These are phyloP conservation scores for Lineus longissimus DNA, from an alignment of 1,140 invertebrate species.

Conservation along the genomic window DNA sequence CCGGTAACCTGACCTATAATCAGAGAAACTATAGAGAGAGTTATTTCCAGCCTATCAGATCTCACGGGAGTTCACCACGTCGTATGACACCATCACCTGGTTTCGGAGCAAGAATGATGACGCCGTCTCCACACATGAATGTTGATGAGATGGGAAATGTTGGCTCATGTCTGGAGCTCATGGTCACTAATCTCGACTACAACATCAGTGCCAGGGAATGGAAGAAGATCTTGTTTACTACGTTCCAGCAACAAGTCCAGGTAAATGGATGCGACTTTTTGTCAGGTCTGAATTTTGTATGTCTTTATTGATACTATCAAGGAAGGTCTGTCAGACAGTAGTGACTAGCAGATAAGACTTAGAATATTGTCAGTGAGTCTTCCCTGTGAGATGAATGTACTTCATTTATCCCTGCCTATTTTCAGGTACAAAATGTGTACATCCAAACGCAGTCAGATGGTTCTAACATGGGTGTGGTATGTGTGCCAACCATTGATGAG, in stretches of 20 bases:
- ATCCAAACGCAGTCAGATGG: slow-evolving; percentile 68
- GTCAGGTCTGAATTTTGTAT: too few species aligned
- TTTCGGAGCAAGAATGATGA: not conserved
- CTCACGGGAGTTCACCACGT: slow-evolving; percentile 9
- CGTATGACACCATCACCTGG: not conserved
- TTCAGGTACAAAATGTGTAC: slow-evolving; percentile 64
- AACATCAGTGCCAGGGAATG: slow-evolving; percentile 69
- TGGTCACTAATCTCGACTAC: slow-evolving; percentile 74
- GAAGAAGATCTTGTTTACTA: slow-evolving; percentile 63
- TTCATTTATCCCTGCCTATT: not conserved
- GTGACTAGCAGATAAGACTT: too few species aligned
- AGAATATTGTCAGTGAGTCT: too few species aligned
- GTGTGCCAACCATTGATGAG: slow-evolving; percentile 65
- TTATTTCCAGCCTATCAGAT: slow-evolving; percentile 25
- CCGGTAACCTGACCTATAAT: too few species aligned
- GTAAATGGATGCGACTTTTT: too few species aligned
- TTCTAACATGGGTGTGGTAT: slow-evolving; percentile 64
- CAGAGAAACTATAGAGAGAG: not conserved
- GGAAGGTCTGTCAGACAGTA: too few species aligned
- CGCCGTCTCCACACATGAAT: slow-evolving; percentile 8
- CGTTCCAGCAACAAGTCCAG: slow-evolving; percentile 68
- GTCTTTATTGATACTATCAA: too few species aligned
- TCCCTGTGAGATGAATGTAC: too few species aligned
- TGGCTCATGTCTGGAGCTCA: slow-evolving; percentile 60
- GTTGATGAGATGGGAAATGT: slow-evolving; percentile 8